Percentiles rank a stretch among this genome's conserved stretches.
These are phyloP conservation scores for Ceraclea dissimilis DNA, from an alignment of 2,888 invertebrate species.

Conservation along the genomic window DNA sequence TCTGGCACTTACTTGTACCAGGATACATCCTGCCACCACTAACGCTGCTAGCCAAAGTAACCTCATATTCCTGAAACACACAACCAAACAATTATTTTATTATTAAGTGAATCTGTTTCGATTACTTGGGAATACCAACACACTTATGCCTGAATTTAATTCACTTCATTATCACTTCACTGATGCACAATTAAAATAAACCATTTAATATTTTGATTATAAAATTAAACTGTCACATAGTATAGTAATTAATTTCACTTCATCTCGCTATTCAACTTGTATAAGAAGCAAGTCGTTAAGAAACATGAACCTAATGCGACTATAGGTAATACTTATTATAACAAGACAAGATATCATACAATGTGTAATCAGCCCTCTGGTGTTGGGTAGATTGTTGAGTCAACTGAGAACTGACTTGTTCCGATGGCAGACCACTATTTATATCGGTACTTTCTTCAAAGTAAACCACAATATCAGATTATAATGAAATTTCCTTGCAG, in stretches of 20 bases:
- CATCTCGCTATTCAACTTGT: neutral
- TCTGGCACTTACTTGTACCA: constrained; percentile 31
- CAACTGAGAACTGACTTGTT: constrained; percentile 21
- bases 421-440: constrained; percentile 24
- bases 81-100: constrained; percentile 7
- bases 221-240: neutral
- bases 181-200: neutral
- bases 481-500: constrained; percentile 22
- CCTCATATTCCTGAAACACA: constrained; percentile 35
- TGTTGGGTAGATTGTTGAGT: constrained; percentile 18
- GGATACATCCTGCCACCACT: constrained; percentile 36
- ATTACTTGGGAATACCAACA: neutral
- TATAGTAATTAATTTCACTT: neutral
- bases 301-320: no score
- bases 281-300: neutral
- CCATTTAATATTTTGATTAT: neutral
- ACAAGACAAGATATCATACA: no score
- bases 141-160: neutral
- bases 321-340: no score
- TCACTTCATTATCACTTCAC: neutral
- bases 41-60: constrained; percentile 37
- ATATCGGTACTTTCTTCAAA: constrained; percentile 24
- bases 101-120: neutral
- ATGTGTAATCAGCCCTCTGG: constrained; percentile 13
- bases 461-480: constrained; percentile 22